Conservation (phyloP, 1,140 invertebrate species). For the Diabrotica undecimpunctata region DNA sequence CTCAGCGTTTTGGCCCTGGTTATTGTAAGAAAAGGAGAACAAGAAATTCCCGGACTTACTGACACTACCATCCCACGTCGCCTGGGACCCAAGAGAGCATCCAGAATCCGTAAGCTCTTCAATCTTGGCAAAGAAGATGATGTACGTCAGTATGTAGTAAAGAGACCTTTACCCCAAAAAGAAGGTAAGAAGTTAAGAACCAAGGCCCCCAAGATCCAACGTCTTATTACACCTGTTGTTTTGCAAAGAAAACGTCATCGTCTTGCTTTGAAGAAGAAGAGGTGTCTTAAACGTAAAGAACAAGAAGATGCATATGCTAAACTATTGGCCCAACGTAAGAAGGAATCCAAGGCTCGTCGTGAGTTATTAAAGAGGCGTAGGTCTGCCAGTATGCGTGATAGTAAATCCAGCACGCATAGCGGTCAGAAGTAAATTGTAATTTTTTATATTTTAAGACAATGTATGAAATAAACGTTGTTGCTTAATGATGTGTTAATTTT, state of each 20-base stretch:
- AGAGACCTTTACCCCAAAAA: conserved; percentile 83
- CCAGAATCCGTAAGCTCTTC: conserved; percentile 96
- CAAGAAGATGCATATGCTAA: conserved; percentile 94
- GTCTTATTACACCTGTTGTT: conserved; percentile 91
- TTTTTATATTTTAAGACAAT: conserved; percentile 12
- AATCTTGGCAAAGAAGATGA: conserved; percentile 97
- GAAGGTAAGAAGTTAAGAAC: conserved; percentile 77
- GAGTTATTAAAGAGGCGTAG: conserved; percentile 73
- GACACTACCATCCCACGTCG: conserved; percentile 91
- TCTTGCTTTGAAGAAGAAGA: conserved; percentile 87
- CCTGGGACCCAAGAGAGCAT: conserved; percentile 96
- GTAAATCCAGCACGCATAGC: conserved; percentile 55
- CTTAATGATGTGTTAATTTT: not conserved
- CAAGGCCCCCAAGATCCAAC: conserved; percentile 98
- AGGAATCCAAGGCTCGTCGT: conserved; percentile 90
- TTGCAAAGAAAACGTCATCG: conserved; percentile 90
- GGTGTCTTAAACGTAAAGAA: conserved; percentile 81
- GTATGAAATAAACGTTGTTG: conserved; percentile 16
- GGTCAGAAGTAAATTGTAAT: conserved; percentile 15
- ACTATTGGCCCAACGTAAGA: conserved; percentile 90
- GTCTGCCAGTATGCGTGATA: conserved; percentile 75
- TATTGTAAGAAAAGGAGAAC: conserved; percentile 92
- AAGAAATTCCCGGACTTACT: conserved; percentile 97
- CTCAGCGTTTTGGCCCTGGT: conserved; percentile 91
- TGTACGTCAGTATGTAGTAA: conserved; percentile 94